Conservation (phyloP, 2,888 invertebrate species). For the Ypsolopha sequella region DNA sequence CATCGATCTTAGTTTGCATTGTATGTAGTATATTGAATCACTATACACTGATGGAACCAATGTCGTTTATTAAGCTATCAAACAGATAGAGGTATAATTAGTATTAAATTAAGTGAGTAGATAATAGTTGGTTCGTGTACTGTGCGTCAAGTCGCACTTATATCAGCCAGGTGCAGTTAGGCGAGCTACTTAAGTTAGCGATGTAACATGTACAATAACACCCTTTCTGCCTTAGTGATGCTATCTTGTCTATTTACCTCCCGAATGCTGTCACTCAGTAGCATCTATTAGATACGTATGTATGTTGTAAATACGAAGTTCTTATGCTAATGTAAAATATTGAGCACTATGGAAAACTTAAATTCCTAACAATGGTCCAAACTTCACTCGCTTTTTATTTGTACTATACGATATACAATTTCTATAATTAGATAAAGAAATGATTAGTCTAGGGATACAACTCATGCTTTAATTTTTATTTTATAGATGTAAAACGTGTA, state of each 20-base stretch:
- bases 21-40: conserved; percentile 24
- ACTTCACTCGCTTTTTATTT: conserved; percentile 68
- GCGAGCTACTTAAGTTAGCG: too few relatives aligned
- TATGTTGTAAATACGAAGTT: conserved; percentile 58
- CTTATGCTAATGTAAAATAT: conserved; percentile 55
- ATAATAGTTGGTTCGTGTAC: conserved; percentile 5
- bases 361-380: conserved; percentile 71
- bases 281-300: conserved; percentile 33
- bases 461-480: conserved; percentile 60
- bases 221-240: conserved; percentile 67
- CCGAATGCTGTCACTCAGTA: conserved; percentile 36
- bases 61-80: conserved; percentile 37
- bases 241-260: conserved; percentile 40
- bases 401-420: conserved; percentile 66
- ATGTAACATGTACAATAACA: conserved; percentile 56
- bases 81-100: conserved; percentile 43
- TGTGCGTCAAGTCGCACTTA: too few relatives aligned
- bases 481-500: conserved; percentile 61
- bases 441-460: conserved; percentile 52
- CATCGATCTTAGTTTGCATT: conserved; percentile 39
- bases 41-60: conserved; percentile 47
- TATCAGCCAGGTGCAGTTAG: too few relatives aligned
- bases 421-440: conserved; percentile 57
- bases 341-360: conserved; percentile 63
- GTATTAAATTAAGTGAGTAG: conserved; percentile 38